Evolutionary conservation across 2,888 invertebrate species (phyloP).

Genomic region (Sinotaia quadrata): DNA sequence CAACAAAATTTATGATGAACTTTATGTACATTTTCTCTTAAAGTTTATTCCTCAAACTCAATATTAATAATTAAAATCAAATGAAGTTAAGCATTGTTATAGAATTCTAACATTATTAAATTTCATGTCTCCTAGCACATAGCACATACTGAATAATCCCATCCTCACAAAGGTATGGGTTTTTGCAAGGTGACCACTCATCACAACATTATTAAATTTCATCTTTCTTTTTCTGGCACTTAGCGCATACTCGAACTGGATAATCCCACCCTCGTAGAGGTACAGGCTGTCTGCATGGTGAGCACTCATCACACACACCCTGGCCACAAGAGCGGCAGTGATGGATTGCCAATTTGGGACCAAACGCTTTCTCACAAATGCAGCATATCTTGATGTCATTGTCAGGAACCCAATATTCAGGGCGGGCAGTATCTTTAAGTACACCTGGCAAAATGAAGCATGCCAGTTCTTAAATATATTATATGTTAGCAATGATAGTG

Average conservation of each 20-base stretch:
- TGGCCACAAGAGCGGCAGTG: constrained; percentile 83
- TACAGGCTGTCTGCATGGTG: constrained; percentile 70
- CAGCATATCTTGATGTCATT: constrained; percentile 79
- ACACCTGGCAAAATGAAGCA: constrained; percentile 55
- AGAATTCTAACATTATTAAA: too few species aligned
- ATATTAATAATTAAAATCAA: too few species aligned
- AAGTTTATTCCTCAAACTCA: too few species aligned
- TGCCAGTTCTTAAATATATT: too few species aligned
- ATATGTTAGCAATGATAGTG: background rate
- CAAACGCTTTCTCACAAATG: constrained; percentile 79
- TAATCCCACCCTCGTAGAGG: constrained; percentile 74
- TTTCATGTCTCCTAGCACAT: too few species aligned
- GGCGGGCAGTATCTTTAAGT: constrained; percentile 83
- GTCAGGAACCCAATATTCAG: constrained; percentile 87
- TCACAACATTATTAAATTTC: constrained; percentile 21
- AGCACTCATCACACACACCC: constrained; percentile 79
- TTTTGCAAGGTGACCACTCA: too few species aligned
- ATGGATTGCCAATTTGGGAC: constrained; percentile 74
- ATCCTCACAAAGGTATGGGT: too few species aligned
- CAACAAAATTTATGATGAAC: too few species aligned
- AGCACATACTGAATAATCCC: too few species aligned
- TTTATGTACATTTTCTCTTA: too few species aligned
- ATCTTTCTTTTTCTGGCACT: constrained; percentile 67
- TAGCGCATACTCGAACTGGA: constrained; percentile 74
- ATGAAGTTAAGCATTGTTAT: too few species aligned